phyloP scores from a whole-genome alignment of 2,888 invertebrate genomes.

The Ethmia dodecea region DNA sequence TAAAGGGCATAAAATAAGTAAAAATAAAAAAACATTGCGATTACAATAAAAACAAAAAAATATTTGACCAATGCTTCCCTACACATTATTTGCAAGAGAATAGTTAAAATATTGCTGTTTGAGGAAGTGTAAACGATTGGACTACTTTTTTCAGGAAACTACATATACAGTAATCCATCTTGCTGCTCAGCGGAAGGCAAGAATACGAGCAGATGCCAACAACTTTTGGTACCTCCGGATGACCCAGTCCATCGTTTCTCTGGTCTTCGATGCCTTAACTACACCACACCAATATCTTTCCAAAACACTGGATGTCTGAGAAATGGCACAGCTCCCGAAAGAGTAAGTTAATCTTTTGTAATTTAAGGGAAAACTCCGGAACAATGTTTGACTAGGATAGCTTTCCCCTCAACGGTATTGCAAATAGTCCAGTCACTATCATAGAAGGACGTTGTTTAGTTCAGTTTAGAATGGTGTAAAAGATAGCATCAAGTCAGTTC shows the following conservation, averaged over 20 bases:
- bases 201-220: constrained; percentile 22
- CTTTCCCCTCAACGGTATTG: too few relatives aligned
- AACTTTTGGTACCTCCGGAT: constrained; percentile 23
- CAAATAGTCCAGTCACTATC: too few relatives aligned
- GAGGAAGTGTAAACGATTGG: background rate
- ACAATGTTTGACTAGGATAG: too few relatives aligned
- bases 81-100: too few relatives aligned
- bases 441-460: too few relatives aligned
- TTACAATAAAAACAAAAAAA: too few relatives aligned
- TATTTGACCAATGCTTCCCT: too few relatives aligned
- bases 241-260: constrained; percentile 37
- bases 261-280: constrained; percentile 29
- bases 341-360: constrained; percentile 22
- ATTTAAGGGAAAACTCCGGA: too few relatives aligned
- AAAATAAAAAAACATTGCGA: too few relatives aligned
- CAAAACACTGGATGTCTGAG: constrained; percentile 29
- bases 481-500: too few relatives aligned
- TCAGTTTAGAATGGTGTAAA: too few relatives aligned
- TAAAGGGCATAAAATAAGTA: too few relatives aligned
- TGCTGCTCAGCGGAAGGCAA: constrained; percentile 25
- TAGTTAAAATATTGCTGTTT: background rate
- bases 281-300: constrained; percentile 33
- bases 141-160: constrained; percentile 28
- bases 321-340: constrained; percentile 24
- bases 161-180: constrained; percentile 30